These are phyloP conservation scores for Lophura nycthemera DNA, from an alignment of 2,113 vertebrate species.

Conservation along the genomic window DNA sequence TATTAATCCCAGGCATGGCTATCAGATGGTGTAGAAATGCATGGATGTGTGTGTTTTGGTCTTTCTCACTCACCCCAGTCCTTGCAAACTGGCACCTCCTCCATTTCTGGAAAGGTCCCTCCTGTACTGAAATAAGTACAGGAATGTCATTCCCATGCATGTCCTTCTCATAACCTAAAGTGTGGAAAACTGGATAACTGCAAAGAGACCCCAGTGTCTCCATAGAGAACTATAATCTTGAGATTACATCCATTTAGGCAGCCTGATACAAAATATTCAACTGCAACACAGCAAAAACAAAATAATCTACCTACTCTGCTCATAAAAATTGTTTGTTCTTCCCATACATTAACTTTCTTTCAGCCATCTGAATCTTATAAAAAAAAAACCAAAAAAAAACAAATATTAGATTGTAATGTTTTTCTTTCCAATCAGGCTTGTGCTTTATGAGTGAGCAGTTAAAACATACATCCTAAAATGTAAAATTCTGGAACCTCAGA, in stretches of 20 bases:
- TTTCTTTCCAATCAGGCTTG: slow-evolving; percentile 45
- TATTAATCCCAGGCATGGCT: not conserved
- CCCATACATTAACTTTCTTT: not conserved
- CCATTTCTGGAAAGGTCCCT: not conserved
- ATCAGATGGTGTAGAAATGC: not conserved
- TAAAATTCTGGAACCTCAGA: slow-evolving; percentile 10
- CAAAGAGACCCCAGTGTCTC: slow-evolving; percentile 19
- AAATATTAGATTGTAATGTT: slow-evolving; percentile 53
- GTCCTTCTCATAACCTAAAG: slow-evolving; percentile 22
- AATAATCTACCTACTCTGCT: slow-evolving; percentile 38
- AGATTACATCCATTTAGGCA: slow-evolving; percentile 60
- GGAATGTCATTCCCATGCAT: not conserved
- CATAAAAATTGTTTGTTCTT: slow-evolving; percentile 60
- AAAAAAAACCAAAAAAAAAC: not conserved
- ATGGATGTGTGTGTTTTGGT: not conserved
- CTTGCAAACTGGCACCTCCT: not conserved
- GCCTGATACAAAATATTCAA: slow-evolving; percentile 47
- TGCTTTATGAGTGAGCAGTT: not conserved
- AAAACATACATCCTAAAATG: slow-evolving; percentile 6
- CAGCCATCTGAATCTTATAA: slow-evolving; percentile 46
- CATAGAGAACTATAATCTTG: slow-evolving; percentile 55
- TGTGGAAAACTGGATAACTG: slow-evolving; percentile 60
- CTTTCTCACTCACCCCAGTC: not conserved
- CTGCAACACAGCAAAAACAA: slow-evolving; percentile 32
- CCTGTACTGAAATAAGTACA: not conserved